A percentile compares a stretch with the other conserved stretches of the same genome.
Evolutionary conservation across 2,113 vertebrate genomes (phyloP).

Genomic region (Platycercus adscitus): DNA sequence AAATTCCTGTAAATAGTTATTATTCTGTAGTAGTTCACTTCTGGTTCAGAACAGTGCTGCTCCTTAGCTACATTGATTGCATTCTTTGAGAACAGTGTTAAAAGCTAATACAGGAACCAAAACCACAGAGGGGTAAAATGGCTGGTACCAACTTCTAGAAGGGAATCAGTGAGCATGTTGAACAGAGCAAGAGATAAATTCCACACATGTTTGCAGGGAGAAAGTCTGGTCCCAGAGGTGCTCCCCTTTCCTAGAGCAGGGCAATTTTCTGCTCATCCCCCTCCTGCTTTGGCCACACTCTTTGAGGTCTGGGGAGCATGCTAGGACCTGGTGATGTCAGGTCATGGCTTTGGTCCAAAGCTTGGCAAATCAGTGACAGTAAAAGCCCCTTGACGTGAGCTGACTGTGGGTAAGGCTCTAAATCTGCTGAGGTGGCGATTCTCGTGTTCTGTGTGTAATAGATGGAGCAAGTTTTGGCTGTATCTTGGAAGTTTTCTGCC

Average conservation of each 20-base stretch:
- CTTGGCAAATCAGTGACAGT: background rate
- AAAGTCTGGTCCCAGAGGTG: background rate
- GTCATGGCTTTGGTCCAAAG: background rate
- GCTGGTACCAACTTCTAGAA: background rate
- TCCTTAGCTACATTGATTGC: background rate
- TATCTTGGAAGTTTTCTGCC: background rate
- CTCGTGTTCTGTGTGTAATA: background rate
- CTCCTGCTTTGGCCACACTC: fast-evolving
- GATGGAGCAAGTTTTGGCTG: background rate
- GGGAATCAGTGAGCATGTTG: fast-evolving
- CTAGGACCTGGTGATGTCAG: background rate
- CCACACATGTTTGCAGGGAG: background rate
- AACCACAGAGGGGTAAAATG: background rate
- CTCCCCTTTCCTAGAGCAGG: background rate
- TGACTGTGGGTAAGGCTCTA: background rate
- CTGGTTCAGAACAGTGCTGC: background rate
- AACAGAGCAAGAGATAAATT: background rate
- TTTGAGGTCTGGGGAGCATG: background rate
- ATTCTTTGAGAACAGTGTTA: background rate
- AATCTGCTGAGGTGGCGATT: background rate
- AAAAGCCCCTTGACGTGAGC: background rate
- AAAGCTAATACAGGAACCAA: background rate
- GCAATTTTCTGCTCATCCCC: background rate
- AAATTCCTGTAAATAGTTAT: background rate
- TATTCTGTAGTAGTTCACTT: background rate